Conservation (phyloP, 2,797 vertebrate genomes). For the Spizella passerina region DNA sequence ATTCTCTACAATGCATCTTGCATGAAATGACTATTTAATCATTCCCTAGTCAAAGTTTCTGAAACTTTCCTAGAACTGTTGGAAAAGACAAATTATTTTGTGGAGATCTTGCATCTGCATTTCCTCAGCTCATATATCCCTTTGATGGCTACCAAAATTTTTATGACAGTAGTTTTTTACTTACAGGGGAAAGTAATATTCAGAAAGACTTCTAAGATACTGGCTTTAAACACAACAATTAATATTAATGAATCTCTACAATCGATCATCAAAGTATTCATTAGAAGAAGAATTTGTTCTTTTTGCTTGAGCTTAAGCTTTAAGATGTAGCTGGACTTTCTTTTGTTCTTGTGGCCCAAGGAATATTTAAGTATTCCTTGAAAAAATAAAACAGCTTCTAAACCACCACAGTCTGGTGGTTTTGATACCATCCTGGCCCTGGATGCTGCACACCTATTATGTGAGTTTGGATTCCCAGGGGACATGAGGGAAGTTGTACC, state of each 20-base stretch:
- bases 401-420: not conserved
- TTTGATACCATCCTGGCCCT: not conserved
- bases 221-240: not conserved
- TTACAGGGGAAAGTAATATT: not conserved
- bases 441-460: not conserved
- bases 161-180: not conserved
- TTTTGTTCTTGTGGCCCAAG: not conserved
- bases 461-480: not conserved
- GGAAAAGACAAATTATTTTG: not conserved
- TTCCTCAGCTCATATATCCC: not conserved
- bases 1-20: not conserved
- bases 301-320: not conserved
- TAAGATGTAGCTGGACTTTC: not conserved
- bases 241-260: not conserved
- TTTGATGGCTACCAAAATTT: not conserved
- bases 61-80: not conserved
- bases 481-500: not conserved
- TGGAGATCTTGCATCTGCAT: not conserved
- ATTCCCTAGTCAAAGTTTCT: not conserved
- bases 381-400: not conserved
- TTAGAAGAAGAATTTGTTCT: not conserved
- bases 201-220: not conserved
- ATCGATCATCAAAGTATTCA: not conserved
- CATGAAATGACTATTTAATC: not conserved
- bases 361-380: not conserved